Evolutionary conservation across 2,888 invertebrate species (phyloP).

Genomic region (Arctia plantaginis): DNA sequence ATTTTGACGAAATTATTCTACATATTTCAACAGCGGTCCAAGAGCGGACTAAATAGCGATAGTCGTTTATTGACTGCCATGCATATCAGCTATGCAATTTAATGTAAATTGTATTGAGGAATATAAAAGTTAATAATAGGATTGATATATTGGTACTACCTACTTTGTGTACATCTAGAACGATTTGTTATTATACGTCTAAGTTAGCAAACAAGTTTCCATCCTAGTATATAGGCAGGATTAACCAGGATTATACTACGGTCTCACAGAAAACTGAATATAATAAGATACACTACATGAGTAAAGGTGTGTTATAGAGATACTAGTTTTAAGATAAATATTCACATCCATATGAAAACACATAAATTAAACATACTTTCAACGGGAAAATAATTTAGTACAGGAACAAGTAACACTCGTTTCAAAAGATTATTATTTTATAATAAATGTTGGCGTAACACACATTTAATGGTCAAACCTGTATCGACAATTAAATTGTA

Average conservation of each 20-base stretch:
- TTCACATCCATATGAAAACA: too few relatives aligned
- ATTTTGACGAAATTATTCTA: slow-evolving; percentile 24
- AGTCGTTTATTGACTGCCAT: slow-evolving; percentile 20
- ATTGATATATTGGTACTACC: not conserved
- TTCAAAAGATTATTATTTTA: too few relatives aligned
- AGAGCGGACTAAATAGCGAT: slow-evolving; percentile 17
- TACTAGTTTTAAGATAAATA: not conserved
- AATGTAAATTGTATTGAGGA: not conserved
- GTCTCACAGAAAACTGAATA: not conserved
- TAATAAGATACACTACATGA: too few relatives aligned
- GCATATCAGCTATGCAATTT: not conserved
- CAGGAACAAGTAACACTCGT: too few relatives aligned
- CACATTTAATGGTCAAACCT: too few relatives aligned
- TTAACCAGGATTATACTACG: not conserved
- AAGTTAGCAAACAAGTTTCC: too few relatives aligned
- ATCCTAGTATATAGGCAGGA: not conserved
- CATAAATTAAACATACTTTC: too few relatives aligned
- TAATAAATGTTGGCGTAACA: too few relatives aligned
- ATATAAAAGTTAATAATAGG: not conserved
- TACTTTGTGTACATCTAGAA: not conserved
- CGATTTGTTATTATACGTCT: not conserved
- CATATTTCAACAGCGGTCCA: slow-evolving; percentile 12
- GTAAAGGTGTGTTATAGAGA: not conserved
- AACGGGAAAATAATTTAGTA: too few relatives aligned
- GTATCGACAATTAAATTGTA: too few relatives aligned